Evolutionary conservation across 1,140 invertebrate genomes (phyloP).

Genomic region (Papilio helenus): DNA sequence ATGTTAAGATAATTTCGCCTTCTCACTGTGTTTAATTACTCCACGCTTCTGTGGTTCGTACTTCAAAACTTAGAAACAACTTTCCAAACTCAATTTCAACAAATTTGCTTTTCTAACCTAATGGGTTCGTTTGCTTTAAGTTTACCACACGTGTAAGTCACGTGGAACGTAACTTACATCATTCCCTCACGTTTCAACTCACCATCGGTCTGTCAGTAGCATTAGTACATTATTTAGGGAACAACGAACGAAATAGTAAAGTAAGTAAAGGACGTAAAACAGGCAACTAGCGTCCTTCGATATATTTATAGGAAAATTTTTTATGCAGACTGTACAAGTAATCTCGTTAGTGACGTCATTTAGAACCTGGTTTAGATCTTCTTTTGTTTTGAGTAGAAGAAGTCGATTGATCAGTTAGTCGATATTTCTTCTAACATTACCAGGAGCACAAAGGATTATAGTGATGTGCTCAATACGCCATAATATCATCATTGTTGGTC

Average conservation of each 20-base stretch:
- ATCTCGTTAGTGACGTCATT: not conserved
- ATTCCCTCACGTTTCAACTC: not conserved
- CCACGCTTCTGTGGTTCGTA: not conserved
- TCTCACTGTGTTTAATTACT: conserved; percentile 24
- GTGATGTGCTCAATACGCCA: not conserved
- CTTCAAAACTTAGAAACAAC: conserved; percentile 25
- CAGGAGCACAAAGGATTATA: not conserved
- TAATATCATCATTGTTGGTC: conserved; percentile 5
- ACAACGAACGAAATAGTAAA: not conserved
- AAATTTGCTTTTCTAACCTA: conserved; percentile 22
- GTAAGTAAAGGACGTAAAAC: not conserved
- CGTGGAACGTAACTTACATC: not conserved
- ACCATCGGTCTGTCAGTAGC: not conserved
- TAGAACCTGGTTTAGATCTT: not conserved
- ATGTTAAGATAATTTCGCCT: conserved; percentile 27
- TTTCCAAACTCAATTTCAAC: conserved; percentile 14
- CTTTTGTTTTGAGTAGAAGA: not conserved
- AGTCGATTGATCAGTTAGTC: not conserved
- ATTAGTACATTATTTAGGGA: not conserved
- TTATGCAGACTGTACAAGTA: not conserved
- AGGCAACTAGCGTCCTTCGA: not conserved
- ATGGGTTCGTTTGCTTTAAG: conserved; percentile 10
- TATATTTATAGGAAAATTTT: not conserved
- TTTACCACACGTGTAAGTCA: conserved; percentile 2
- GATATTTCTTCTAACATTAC: not conserved